Conservation (phyloP, 1,140 invertebrate genomes). For the Atopsyche davidsoni region DNA sequence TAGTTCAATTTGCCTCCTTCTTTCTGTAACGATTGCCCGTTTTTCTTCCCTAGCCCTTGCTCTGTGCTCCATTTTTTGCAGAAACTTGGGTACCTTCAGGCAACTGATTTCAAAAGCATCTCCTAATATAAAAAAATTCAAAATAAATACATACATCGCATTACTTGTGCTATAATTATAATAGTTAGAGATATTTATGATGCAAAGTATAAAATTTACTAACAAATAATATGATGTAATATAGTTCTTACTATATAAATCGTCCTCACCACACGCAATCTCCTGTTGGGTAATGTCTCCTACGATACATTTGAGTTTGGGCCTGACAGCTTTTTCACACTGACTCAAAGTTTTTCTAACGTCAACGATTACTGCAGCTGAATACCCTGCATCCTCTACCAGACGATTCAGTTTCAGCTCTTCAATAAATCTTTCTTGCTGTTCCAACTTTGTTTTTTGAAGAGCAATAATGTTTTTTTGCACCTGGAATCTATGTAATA, state of each 20-base stretch:
- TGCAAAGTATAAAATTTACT: no score
- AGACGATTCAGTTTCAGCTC: constrained; percentile 58
- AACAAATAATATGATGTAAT: no score
- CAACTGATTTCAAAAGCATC: constrained; percentile 45
- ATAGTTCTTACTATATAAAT: constrained; percentile 20
- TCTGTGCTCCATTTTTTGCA: constrained; percentile 58
- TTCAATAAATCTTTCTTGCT: constrained; percentile 57
- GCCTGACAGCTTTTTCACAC: constrained; percentile 49
- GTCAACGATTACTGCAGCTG: constrained; percentile 50
- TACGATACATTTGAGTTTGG: constrained; percentile 51
- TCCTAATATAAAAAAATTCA: no score
- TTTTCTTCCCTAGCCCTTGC: constrained; percentile 54
- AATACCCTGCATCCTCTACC: constrained; percentile 50
- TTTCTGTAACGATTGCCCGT: constrained; percentile 54
- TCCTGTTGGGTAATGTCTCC: constrained; percentile 37
- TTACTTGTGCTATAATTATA: no score
- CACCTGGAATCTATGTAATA: constrained; percentile 46
- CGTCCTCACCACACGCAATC: constrained; percentile 31
- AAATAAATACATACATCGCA: no score
- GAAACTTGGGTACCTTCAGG: constrained; percentile 53
- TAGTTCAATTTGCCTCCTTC: constrained; percentile 53
- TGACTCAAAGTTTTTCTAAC: constrained; percentile 52
- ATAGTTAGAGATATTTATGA: no score
- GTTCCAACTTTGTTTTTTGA: constrained; percentile 56
- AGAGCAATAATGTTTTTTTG: constrained; percentile 59